Evolutionary conservation across 2,888 invertebrate species (phyloP).

Genomic region (Frankliniella fusca): DNA sequence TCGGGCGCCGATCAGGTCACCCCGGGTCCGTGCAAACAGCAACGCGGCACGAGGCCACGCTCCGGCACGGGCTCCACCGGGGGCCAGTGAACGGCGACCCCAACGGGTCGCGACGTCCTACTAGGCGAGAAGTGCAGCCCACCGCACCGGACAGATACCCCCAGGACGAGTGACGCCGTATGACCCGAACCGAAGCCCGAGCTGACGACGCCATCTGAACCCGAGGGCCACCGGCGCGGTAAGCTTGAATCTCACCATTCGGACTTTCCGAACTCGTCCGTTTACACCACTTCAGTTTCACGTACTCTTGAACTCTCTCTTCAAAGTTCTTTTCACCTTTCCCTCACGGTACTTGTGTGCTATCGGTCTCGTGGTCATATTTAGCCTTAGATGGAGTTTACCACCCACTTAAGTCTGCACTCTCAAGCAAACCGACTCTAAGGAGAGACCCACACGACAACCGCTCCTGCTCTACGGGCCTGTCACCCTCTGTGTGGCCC

Average conservation of each 20-base stretch:
- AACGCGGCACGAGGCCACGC: conserved; percentile 23
- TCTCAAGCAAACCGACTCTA: conserved; percentile 59
- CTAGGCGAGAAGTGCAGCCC: conserved; percentile 50
- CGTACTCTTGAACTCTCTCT: conserved; percentile 56
- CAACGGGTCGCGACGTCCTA: conserved; percentile 56
- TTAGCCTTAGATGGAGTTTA: conserved; percentile 58
- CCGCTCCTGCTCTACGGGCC: conserved; percentile 44
- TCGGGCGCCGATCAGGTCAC: not conserved
- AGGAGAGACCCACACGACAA: conserved; percentile 42
- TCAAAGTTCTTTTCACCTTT: conserved; percentile 69
- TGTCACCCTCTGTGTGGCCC: conserved; percentile 47
- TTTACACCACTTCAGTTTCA: conserved; percentile 54
- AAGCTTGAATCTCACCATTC: conserved; percentile 48
- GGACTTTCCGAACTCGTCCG: conserved; percentile 53
- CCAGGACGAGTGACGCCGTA: conserved; percentile 38
- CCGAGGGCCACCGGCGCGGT: conserved; percentile 40
- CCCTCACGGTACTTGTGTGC: conserved; percentile 64
- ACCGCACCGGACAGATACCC: conserved; percentile 40
- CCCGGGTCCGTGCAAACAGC: not conserved
- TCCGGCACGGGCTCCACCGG: not conserved
- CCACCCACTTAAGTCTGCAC: conserved; percentile 60
- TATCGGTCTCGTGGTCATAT: conserved; percentile 63
- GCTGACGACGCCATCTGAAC: conserved; percentile 42
- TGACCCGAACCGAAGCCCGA: conserved; percentile 42
- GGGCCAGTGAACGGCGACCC: conserved; percentile 40